A percentile compares a stretch with the other conserved stretches of the same genome.
Evolutionary conservation across 1,140 invertebrate species (phyloP).

Genomic region (Oryctes rhinoceros): DNA sequence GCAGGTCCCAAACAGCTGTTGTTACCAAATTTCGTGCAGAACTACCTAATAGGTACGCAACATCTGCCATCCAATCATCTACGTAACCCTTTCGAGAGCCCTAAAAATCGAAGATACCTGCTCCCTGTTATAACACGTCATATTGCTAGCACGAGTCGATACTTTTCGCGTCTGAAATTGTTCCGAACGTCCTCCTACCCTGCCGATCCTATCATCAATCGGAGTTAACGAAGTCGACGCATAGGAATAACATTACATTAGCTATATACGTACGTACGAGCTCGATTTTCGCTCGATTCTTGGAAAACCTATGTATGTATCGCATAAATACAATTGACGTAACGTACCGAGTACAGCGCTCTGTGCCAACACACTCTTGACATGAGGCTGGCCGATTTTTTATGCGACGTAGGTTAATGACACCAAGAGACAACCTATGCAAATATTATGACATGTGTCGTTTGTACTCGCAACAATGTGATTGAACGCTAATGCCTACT

Average conservation of each 20-base stretch:
- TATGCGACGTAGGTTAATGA: slow-evolving; percentile 26
- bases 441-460: slow-evolving; percentile 34
- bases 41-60: neutral
- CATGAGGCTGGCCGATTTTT: slow-evolving; percentile 29
- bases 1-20: neutral
- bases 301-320: neutral
- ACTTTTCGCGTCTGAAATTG: neutral
- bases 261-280: neutral
- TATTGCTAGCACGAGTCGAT: slow-evolving; percentile 10
- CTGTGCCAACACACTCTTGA: slow-evolving; percentile 31
- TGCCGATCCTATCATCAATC: neutral
- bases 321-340: slow-evolving; percentile 25
- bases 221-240: neutral
- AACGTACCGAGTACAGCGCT: neutral
- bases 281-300: neutral
- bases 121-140: slow-evolving; percentile 4
- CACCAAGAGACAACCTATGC: slow-evolving; percentile 24
- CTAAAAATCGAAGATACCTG: neutral
- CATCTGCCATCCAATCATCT: neutral
- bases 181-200: neutral
- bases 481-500: slow-evolving; percentile 5
- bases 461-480: slow-evolving; percentile 5
- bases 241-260: neutral
- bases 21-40: neutral
- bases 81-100: neutral